Evolutionary conservation across 2,113 vertebrate species (phyloP), one percentile per base, ranked within the genome.

Genomic region (Plotosus lineatus): DNA sequence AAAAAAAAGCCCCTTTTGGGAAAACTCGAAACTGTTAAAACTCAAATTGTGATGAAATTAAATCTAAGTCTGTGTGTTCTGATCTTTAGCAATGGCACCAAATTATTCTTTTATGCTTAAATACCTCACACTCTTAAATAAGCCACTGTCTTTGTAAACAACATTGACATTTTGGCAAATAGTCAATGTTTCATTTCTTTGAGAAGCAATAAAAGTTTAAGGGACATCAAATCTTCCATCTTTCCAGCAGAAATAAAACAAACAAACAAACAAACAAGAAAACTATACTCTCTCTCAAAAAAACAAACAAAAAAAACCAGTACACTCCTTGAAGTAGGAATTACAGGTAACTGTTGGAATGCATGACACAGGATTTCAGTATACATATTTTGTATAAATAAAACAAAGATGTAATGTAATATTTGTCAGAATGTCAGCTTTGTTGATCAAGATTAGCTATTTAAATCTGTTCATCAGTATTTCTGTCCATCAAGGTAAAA

Each of bases 61-160:
- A 74, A 31, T 7, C 76, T 61, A 26, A 31, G n/a, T 53, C 40
- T n/a, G 53, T 28, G 42, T 81, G 28, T 26, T 81, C 28, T 42
- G 72, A 75, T 66, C 80, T 82, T 82, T 76, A 73, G 80, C 50
- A 56, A n/a, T 44, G n/a, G 21, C 28, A 73, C 12, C 15, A 9
- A 17, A 33, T 61, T 61, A 6, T 23, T 63, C 3, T 44, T 55
- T 50, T 53, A 61, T 36, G 26, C n/a, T 42, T 36, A 21, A 10
- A 73, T 61, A 8, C 42, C 42, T 46, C 36, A 56, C 3, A 10
- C 33, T 58, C 15, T 48, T 10, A 46, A 72, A 73, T 11, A 51
- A 12, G 15, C 48, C 21, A 3, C 23, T 17, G 10, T 66, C 28
- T 36, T 11, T 6, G 26, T 78, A 40, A 66, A 58, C 51, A 71